Base-by-base conservation (phyloP, 2,888 invertebrate genomes). In the Papilio elwesi region DNA sequence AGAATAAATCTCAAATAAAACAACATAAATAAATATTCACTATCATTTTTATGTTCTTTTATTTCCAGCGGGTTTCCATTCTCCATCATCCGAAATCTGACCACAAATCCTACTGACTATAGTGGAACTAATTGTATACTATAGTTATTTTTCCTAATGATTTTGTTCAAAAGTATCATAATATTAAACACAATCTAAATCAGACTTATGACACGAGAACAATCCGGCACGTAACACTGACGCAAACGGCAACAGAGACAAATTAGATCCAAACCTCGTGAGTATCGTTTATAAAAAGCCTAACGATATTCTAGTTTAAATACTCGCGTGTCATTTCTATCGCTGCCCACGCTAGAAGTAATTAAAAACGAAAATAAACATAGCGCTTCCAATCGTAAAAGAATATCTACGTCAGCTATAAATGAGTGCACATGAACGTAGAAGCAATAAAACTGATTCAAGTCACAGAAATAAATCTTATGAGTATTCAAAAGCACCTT, bases 361-460 rank as follows among this genome's bases (percentile, higher is more conserved):
- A 94, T 94, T 94, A 94, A 94, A 94, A 94, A 92, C 91, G 87
- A 93, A 94, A 94, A 94, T 94, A 94, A 94, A 94, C 93, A 92
- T 88, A 90, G 85, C 92, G 90, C 87, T 86, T 88, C 85, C 86
- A 92, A 93, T 93, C 93, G 92, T 93, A 93, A 93, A 92, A 93
- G 88, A 88, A 88, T 90, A 91, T 91, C 91, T 91, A 90, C 90
- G 91, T 88, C 88, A 86, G 88, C 88, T 91, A 92, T 92, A 93
- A 92, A 93, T 92, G 92, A 92, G 89, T 91, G 86, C 89, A 91
- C 90, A 91, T 92, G 90, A 92, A 91, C 90, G 90, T 84, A 88
- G 86, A 82, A 85, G 91, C 88, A 88, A 91, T 92, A 92, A 93
- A 93, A 92, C 90, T 88, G 88, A 92, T 89, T 88, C 89, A 87